Evolutionary conservation across 2,888 invertebrate genomes (phyloP), one percentile per base, ranked within the genome.

Genomic region (Pyrrhia umbra): DNA sequence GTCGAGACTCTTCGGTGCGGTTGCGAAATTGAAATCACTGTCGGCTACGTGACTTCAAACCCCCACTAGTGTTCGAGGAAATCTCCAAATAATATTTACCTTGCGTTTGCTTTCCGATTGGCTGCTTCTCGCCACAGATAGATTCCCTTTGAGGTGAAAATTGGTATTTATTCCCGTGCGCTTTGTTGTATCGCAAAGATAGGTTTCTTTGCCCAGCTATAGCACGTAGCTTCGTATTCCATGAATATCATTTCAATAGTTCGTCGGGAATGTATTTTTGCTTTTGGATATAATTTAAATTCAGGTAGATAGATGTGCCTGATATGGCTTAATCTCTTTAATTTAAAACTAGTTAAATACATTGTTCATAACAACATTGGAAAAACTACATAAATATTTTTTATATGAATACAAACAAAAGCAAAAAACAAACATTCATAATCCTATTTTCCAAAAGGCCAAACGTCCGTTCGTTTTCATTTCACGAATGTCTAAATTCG

Each of bases 21-120:
- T 65, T 84, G 84, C 85, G 85, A 88, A 92, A 92, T 92, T 90
- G 92, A 92, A 92, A 93, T 91, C 89, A 90, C 89, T 88, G 85
- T 78, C 83, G 80, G 71, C 81, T 90, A 92, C 91, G 92, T 93
- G 93, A 92, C 90, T 91, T 88, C 89, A 90, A 88, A 84, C 88
- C 89, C 88, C 57, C 88, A 86, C 86, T 81, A 82, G 84, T 88
- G 86, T 88, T 87, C 83, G 83, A 88, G 84, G 82, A 88, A 86
- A 90, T 89, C 86, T 85, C 87, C 85, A 88, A 90, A 91, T 90
- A 91, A 90, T 91, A 90, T 93, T 92, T 90, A 90, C 89, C 85
- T 88, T 87, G 81, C 80, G 81, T 83, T 82, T 82, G 84, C 85
- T 85, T 87, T 84, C 81, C 84, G 82, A 87, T 88, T 86, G 86